These are phyloP conservation scores for Pardosa pseudoannulata DNA, from an alignment of 2,888 invertebrate genomes.

Conservation along the genomic window DNA sequence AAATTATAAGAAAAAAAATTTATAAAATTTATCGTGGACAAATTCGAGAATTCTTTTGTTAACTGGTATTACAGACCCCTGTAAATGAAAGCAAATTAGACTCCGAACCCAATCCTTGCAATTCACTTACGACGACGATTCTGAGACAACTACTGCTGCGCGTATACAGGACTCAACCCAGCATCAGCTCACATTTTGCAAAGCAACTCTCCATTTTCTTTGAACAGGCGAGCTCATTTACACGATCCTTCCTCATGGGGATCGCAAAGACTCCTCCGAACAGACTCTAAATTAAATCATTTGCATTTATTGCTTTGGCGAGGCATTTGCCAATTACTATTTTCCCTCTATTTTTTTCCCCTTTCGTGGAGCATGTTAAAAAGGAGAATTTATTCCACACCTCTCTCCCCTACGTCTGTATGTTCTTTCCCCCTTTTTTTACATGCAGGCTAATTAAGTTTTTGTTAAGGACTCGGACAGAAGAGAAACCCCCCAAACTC, in stretches of 20 bases:
- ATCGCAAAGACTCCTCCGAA: slow-evolving; percentile 42
- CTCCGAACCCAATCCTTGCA: no score
- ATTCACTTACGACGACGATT: no score
- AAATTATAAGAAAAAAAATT: no score
- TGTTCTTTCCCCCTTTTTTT: slow-evolving; percentile 21
- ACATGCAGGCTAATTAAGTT: slow-evolving; percentile 70
- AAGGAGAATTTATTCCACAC: slow-evolving; percentile 19
- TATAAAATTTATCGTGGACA: no score
- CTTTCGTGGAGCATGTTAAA: slow-evolving; percentile 18
- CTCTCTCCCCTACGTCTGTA: slow-evolving; percentile 28
- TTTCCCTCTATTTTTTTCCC: slow-evolving; percentile 26
- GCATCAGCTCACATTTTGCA: background rate
- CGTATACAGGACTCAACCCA: no score
- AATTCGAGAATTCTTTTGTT: no score
- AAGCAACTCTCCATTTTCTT: background rate
- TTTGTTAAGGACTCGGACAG: slow-evolving; percentile 57
- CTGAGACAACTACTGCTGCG: no score
- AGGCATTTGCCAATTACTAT: slow-evolving; percentile 72
- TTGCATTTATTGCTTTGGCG: slow-evolving; percentile 70
- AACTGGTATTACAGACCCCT: no score
- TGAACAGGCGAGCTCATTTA: slow-evolving; percentile 55
- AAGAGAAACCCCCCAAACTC: slow-evolving; percentile 30
- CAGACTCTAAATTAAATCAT: slow-evolving; percentile 72
- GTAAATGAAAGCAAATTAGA: no score
- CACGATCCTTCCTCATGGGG: slow-evolving; percentile 57